Conservation (phyloP, 37 sponge, comb jelly and placozoan species). For the Hormiphora californensis region DNA sequence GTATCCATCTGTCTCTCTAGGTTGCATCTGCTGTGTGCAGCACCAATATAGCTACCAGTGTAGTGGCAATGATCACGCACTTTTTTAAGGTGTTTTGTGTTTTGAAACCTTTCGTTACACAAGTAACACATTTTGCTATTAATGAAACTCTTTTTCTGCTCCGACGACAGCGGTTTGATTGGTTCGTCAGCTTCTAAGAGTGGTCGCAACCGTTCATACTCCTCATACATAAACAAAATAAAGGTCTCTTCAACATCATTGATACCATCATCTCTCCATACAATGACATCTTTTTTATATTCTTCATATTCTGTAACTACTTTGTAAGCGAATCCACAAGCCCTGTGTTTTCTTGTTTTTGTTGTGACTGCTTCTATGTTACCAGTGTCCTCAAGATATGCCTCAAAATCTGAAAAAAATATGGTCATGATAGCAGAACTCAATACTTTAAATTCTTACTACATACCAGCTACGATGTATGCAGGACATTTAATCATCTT, state of each 20-base stretch:
- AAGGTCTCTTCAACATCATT: not conserved
- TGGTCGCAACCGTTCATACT: not conserved
- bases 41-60: constrained; percentile 12
- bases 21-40: constrained; percentile 11
- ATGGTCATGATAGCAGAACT: too few relatives aligned
- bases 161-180: not conserved
- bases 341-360: not conserved
- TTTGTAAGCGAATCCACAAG: constrained; percentile 49
- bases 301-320: not conserved
- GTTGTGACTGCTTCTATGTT: not conserved
- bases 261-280: constrained; percentile 4
- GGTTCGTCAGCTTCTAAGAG: not conserved
- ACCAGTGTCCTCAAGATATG: not conserved
- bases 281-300: not conserved
- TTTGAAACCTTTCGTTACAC: not conserved
- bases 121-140: not conserved
- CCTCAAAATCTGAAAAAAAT: constrained; percentile 34
- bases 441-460: too few relatives aligned
- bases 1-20: not conserved
- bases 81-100: not conserved
- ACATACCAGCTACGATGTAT: constrained; percentile 51
- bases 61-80: constrained; percentile 37
- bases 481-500: constrained; percentile 26
- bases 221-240: constrained; percentile 6
- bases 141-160: not conserved